Conservation (phyloP, 2,113 vertebrate species). For the Istiophorus platypterus region DNA sequence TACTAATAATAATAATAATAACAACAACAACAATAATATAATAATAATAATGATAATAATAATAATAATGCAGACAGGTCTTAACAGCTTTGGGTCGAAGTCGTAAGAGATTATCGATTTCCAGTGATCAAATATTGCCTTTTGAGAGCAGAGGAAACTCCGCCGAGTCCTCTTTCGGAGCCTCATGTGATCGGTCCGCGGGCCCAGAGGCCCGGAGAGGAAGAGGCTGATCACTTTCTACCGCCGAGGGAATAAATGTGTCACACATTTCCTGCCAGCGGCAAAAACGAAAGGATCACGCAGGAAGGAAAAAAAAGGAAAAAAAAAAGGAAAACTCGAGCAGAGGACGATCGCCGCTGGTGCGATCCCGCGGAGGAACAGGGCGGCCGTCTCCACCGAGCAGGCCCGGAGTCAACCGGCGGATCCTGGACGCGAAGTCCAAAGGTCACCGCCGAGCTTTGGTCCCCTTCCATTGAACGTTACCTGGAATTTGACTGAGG, state of each 20-base stretch:
- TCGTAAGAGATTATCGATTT: no score
- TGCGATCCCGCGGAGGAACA: no score
- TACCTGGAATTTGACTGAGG: not conserved
- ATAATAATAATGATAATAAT: no score
- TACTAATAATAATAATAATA: no score
- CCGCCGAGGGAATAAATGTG: accelerated
- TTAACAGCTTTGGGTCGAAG: no score
- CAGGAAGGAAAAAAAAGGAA: no score
- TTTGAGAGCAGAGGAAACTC: not conserved
- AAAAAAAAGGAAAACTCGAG: no score
- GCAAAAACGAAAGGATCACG: not conserved
- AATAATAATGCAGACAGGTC: no score
- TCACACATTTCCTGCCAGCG: constrained; percentile 11
- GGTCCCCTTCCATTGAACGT: no score
- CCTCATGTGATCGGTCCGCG: not conserved
- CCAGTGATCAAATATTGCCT: not conserved
- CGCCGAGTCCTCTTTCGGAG: not conserved
- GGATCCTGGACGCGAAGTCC: not conserved
- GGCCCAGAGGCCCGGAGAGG: constrained; percentile 1
- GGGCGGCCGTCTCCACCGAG: no score
- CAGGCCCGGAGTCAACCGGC: not conserved
- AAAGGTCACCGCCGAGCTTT: constrained; percentile 10
- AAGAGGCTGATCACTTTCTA: not conserved
- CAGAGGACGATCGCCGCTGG: no score
- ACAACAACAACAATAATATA: no score